A percentile compares a stretch with the other conserved stretches of the same genome.
Conservation (phyloP, 2,797 vertebrate genomes). For the Vespertilio murinus region DNA sequence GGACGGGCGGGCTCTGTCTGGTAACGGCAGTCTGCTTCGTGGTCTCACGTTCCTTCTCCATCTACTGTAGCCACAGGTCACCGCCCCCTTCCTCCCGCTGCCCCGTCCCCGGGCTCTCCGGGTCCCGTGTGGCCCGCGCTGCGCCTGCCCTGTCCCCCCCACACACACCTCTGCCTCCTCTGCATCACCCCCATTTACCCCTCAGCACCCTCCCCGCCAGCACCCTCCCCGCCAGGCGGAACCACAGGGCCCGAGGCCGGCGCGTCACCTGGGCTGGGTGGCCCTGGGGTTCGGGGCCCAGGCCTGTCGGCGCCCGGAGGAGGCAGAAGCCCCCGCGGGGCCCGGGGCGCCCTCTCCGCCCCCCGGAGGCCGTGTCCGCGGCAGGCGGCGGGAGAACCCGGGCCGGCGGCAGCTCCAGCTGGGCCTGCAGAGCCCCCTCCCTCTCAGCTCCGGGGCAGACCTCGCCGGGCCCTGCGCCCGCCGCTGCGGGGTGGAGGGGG, state of each 20-base stretch:
- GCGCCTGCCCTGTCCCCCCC: neutral
- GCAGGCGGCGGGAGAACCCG: too few species aligned
- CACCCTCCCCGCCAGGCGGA: neutral
- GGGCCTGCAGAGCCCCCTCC: neutral
- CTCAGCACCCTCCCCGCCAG: accelerated
- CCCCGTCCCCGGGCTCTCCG: neutral
- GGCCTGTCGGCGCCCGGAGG: neutral
- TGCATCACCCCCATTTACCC: too few species aligned
- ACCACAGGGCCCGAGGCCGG: neutral
- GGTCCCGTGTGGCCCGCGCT: neutral
- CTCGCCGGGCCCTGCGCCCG: too few species aligned
- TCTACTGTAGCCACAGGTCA: too few species aligned
- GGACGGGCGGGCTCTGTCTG: neutral
- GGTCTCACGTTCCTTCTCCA: neutral
- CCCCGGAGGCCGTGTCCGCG: neutral
- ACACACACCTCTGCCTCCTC: neutral
- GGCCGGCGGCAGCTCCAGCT: neutral
- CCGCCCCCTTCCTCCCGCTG: too few species aligned
- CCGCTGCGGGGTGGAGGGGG: too few species aligned
- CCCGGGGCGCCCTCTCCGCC: too few species aligned
- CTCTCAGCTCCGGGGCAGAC: neutral
- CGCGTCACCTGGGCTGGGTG: neutral
- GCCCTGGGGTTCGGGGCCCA: neutral
- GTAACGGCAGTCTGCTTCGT: neutral
- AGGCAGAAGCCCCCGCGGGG: neutral